These are phyloP conservation scores for Thryonomys swinderianus DNA, from an alignment of 2,113 vertebrate genomes.

Conservation along the genomic window DNA sequence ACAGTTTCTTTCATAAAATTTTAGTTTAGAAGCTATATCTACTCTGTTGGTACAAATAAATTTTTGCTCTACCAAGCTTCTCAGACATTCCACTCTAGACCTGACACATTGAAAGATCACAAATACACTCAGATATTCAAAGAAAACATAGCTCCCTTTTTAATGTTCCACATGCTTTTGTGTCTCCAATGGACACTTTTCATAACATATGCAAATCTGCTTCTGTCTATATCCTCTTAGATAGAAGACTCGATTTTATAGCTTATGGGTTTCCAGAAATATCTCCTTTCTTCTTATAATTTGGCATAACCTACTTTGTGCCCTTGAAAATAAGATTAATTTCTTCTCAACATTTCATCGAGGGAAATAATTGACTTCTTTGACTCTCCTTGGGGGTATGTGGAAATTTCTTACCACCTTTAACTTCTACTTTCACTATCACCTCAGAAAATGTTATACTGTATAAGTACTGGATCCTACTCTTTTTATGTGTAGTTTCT, in stretches of 20 bases:
- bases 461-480: not conserved
- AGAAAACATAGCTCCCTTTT: conserved; percentile 17
- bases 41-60: not conserved
- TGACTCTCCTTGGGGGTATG: not conserved
- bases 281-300: not conserved
- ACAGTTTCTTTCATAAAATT: conserved; percentile 48
- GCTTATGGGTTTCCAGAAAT: not conserved
- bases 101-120: conserved; percentile 6
- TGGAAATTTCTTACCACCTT: not conserved
- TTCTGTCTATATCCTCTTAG: not conserved
- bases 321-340: not conserved
- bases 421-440: not conserved
- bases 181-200: not conserved
- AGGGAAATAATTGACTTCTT: not conserved
- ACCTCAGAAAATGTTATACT: not conserved
- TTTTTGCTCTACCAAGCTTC: conserved; percentile 10
- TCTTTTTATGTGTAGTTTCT: not conserved
- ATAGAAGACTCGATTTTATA: not conserved
- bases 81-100: not conserved
- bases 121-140: conserved; percentile 19
- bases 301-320: not conserved
- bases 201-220: not conserved
- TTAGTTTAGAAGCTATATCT: conserved; percentile 12
- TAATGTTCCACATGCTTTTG: conserved; percentile 33
- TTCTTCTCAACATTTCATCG: not conserved